Percentiles rank a stretch among this genome's conserved stretches.
These are phyloP conservation scores for Carlito syrichta DNA, from an alignment of 2,113 vertebrate species.

Conservation along the genomic window DNA sequence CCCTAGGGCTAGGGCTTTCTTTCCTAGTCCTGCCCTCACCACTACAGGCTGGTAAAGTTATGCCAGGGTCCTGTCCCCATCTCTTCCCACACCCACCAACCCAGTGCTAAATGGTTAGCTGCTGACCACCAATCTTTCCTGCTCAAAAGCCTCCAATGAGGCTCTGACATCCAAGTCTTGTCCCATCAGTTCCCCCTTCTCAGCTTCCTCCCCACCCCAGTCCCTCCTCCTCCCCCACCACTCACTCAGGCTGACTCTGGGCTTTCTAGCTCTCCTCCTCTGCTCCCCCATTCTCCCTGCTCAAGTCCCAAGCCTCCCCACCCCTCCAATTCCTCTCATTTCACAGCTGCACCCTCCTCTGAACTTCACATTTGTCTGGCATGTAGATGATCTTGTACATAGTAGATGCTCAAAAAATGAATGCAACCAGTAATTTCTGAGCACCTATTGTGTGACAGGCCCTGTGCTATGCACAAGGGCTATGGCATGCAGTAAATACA, in stretches of 20 bases:
- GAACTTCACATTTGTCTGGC: not conserved
- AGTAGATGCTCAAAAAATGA: not conserved
- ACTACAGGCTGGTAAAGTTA: not conserved
- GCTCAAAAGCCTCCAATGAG: not conserved
- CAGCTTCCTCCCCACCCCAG: not conserved
- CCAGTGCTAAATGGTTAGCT: not conserved
- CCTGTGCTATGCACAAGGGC: not conserved
- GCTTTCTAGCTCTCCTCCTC: not conserved
- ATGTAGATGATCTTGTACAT: not conserved
- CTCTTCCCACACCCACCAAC: not conserved
- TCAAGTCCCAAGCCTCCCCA: not conserved
- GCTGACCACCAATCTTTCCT: not conserved
- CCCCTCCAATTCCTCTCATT: not conserved
- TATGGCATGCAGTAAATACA: accelerated
- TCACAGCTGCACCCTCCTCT: not conserved
- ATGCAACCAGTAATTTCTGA: not conserved
- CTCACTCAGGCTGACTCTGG: not conserved
- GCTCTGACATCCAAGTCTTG: not conserved
- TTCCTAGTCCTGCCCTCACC: not conserved
- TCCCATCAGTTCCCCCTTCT: not conserved
- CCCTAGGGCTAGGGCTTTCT: not conserved
- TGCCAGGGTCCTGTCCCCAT: not conserved
- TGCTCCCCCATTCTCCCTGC: not conserved
- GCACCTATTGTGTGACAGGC: not conserved
- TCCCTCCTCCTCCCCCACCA: not conserved